These are phyloP conservation scores for Bombus sibiricus DNA, from an alignment of 1,140 invertebrate genomes.

Conservation along the genomic window DNA sequence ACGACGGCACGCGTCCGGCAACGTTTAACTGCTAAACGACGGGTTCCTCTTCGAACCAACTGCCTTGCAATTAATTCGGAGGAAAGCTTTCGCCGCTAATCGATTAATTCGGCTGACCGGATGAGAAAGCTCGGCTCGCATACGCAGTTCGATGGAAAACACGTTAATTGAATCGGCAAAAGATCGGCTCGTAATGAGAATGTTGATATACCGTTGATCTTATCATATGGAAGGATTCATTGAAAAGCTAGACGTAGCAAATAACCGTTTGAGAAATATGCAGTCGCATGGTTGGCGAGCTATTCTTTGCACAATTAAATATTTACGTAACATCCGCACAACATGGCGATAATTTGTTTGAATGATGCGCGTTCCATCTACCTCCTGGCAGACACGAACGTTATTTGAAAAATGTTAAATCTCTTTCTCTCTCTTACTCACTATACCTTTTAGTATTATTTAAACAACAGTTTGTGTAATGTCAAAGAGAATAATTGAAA, in stretches of 20 bases:
- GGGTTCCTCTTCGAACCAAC: neutral
- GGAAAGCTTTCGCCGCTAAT: slow-evolving; percentile 25
- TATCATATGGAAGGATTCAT: neutral
- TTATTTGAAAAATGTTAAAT: neutral
- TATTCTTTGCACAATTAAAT: slow-evolving; percentile 36
- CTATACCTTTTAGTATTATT: neutral
- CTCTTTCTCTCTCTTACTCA: neutral
- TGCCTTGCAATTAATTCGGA: slow-evolving; percentile 22
- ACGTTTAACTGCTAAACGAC: slow-evolving; percentile 31
- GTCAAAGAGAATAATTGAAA: neutral
- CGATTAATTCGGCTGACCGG: neutral
- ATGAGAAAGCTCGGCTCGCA: neutral
- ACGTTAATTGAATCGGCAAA: neutral
- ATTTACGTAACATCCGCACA: slow-evolving; percentile 17
- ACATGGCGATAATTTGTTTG: neutral
- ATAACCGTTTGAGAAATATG: neutral
- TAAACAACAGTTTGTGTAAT: too few relatives aligned
- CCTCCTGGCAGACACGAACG: too few relatives aligned
- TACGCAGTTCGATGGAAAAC: neutral
- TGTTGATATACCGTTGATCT: neutral
- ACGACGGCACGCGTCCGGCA: slow-evolving; percentile 31
- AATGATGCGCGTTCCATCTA: slow-evolving; percentile 1
- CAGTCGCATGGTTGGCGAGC: neutral
- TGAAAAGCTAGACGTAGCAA: neutral
- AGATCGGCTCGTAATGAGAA: neutral